phyloP scores from a whole-genome alignment of 2,797 vertebrate genomes.

The Bothrops alternatus region DNA sequence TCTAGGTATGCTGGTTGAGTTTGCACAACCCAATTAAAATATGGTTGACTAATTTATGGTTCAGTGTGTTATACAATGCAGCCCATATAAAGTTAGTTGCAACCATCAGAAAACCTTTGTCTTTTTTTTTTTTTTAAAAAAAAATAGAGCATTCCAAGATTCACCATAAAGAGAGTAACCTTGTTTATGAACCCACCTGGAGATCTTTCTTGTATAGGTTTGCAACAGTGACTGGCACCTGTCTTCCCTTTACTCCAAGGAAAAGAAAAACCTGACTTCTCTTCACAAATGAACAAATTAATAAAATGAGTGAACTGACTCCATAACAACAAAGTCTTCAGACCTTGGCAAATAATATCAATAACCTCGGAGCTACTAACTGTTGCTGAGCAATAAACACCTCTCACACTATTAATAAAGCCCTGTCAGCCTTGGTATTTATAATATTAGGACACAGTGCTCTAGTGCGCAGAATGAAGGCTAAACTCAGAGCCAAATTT shows the following conservation, averaged over 20 bases:
- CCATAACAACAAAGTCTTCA: conserved; percentile 36
- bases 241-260: neutral
- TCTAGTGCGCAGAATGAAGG: conserved; percentile 60
- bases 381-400: conserved; percentile 72
- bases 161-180: neutral
- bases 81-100: neutral
- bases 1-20: neutral
- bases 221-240: neutral
- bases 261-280: conserved; percentile 38
- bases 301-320: conserved; percentile 16
- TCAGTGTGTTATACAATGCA: neutral
- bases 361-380: conserved; percentile 68
- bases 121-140: no score
- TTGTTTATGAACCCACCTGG: neutral
- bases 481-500: conserved; percentile 33
- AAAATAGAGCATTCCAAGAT: neutral
- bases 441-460: conserved; percentile 63
- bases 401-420: conserved; percentile 72
- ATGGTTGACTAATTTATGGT: neutral
- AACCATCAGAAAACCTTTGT: neutral
- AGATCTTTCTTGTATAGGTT: fast-evolving
- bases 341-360: conserved; percentile 64
- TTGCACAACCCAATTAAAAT: neutral
- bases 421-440: conserved; percentile 66
- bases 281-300: conserved; percentile 43